Conservation (phyloP, 2,113 vertebrate genomes). For the Mungos mungo region DNA sequence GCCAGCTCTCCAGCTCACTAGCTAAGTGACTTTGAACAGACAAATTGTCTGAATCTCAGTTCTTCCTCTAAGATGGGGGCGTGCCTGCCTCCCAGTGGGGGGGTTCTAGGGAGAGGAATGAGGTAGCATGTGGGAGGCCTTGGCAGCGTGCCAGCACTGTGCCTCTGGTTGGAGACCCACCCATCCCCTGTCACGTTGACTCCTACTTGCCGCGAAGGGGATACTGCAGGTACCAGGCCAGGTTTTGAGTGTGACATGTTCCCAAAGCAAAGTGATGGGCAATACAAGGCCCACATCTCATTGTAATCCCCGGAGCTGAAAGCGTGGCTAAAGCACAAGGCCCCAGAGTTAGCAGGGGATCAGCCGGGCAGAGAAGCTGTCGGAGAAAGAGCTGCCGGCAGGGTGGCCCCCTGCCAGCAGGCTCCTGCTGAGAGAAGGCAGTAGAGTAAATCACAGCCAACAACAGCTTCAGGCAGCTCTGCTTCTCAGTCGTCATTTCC, state of each 20-base stretch:
- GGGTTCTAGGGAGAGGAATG: background rate
- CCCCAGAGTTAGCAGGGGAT: background rate
- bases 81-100: background rate
- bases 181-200: background rate
- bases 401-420: background rate
- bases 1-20: background rate
- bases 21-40: background rate
- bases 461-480: background rate
- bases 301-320: background rate
- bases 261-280: background rate
- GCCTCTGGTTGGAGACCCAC: background rate
- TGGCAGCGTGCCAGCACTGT: accelerated
- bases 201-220: background rate
- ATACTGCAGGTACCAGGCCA: background rate
- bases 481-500: background rate
- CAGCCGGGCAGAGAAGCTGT: background rate
- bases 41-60: background rate
- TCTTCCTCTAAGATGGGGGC: background rate
- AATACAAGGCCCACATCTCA: too few species aligned
- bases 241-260: background rate
- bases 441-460: background rate
- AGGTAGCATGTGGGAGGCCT: background rate
- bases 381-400: background rate
- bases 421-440: accelerated
- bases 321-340: background rate